Conservation (phyloP, 1,140 invertebrate genomes). For the Drosophila oshimai region DNA sequence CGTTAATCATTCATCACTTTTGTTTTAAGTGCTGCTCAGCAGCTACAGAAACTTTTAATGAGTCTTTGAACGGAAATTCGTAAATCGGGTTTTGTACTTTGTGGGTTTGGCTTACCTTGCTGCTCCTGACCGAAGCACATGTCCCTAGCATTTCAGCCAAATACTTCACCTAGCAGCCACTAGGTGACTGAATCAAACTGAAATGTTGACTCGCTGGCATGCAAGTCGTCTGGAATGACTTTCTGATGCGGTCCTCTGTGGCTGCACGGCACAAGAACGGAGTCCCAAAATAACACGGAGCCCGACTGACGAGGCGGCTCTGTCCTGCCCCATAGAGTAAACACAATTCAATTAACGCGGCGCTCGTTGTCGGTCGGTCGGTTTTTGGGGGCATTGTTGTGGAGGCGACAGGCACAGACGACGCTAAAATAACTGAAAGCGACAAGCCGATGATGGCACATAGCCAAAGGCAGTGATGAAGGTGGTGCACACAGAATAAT, state of each 20-base stretch:
- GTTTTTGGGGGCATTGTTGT: conserved; percentile 61
- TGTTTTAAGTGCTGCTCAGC: background rate
- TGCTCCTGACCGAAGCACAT: background rate
- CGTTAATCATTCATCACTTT: conserved; percentile 1
- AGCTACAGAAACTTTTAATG: conserved; percentile 63
- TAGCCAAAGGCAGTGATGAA: conserved; percentile 12
- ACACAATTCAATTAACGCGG: conserved; percentile 77
- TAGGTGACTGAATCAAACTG: conserved; percentile 9
- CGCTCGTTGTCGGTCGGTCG: conserved; percentile 59
- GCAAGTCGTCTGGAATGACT: conserved; percentile 23
- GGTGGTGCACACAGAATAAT: conserved; percentile 16
- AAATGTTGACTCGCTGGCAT: conserved; percentile 24
- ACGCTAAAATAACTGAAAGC: conserved; percentile 72
- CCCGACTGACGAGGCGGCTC: conserved; percentile 6
- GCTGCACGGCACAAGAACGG: conserved; percentile 13
- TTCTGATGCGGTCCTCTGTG: conserved; percentile 4
- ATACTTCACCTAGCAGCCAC: conserved; percentile 29
- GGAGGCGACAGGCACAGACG: conserved; percentile 37
- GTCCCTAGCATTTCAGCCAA: background rate
- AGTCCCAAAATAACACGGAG: conserved; percentile 34
- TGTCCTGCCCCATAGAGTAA: conserved; percentile 61
- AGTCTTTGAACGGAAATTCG: conserved; percentile 59
- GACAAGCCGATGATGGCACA: conserved; percentile 65
- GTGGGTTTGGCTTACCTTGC: conserved; percentile 1
- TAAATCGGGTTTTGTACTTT: conserved; percentile 48